phyloP scores from a whole-genome alignment of 2,113 vertebrate genomes.

The Chroicocephalus ridibundus region DNA sequence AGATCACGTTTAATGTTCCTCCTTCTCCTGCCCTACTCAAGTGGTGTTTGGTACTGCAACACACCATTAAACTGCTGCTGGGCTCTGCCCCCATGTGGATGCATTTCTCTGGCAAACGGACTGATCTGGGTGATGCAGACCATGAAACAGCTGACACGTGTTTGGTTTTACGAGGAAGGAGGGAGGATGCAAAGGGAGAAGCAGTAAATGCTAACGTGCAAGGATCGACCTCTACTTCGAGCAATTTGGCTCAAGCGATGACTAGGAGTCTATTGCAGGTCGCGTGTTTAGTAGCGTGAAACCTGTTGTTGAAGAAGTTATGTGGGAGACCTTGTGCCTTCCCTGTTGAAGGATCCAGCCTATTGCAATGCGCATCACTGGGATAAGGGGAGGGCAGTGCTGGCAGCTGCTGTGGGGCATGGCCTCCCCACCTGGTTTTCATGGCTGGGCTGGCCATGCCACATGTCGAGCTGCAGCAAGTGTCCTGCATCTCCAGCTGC shows the following conservation, averaged over 20 bases:
- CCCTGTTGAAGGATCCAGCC: neutral
- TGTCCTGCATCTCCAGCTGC: neutral
- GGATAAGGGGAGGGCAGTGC: neutral
- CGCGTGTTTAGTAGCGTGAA: neutral
- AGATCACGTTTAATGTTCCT: neutral
- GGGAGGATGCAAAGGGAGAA: neutral
- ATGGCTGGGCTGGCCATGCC: neutral
- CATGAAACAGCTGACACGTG: neutral
- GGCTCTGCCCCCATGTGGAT: neutral
- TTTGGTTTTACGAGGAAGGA: neutral
- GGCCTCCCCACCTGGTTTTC: neutral
- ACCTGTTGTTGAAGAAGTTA: neutral
- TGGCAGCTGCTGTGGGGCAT: neutral
- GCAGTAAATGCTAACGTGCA: accelerated
- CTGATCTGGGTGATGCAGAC: neutral
- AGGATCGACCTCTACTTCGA: neutral
- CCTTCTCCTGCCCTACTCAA: neutral
- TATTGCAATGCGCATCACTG: neutral
- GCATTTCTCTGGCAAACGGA: neutral
- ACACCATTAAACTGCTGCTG: neutral
- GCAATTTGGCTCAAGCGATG: neutral
- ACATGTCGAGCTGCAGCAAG: accelerated
- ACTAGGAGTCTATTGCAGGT: neutral
- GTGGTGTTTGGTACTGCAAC: neutral
- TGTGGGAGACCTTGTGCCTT: neutral